phyloP scores from a whole-genome alignment of 2,113 vertebrate species.

The Macquaria ambigua region DNA sequence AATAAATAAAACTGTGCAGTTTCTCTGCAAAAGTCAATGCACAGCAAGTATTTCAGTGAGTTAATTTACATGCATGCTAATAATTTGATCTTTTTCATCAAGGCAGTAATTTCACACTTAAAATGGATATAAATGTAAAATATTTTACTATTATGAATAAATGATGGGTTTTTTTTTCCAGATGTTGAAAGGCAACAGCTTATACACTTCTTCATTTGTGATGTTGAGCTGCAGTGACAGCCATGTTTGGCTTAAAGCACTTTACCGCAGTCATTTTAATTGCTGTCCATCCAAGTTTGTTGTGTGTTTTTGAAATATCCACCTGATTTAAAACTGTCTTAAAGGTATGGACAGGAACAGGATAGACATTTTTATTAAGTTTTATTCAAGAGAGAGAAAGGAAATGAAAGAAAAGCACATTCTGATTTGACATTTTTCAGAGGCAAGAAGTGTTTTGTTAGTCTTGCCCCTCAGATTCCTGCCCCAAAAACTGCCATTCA shows the following conservation, averaged over 20 bases:
- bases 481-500: background rate
- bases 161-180: background rate
- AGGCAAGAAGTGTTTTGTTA: background rate
- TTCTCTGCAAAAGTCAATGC: background rate
- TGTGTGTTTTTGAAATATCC: background rate
- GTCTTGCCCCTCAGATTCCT: background rate
- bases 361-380: background rate
- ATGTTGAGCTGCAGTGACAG: background rate
- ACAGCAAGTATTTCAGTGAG: background rate
- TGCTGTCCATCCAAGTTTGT: background rate
- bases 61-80: background rate
- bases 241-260: background rate
- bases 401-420: background rate
- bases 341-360: background rate
- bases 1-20: conserved; percentile 6
- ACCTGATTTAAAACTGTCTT: background rate
- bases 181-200: background rate
- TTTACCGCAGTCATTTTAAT: background rate
- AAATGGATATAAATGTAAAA: background rate
- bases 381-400: background rate
- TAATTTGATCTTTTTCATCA: background rate
- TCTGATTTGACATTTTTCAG: background rate
- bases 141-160: background rate
- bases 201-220: background rate
- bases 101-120: background rate